Percentiles rank a stretch among this genome's conserved stretches.
Conservation (phyloP, 2,888 invertebrate species). For the Leptinotarsa peninsularis region DNA sequence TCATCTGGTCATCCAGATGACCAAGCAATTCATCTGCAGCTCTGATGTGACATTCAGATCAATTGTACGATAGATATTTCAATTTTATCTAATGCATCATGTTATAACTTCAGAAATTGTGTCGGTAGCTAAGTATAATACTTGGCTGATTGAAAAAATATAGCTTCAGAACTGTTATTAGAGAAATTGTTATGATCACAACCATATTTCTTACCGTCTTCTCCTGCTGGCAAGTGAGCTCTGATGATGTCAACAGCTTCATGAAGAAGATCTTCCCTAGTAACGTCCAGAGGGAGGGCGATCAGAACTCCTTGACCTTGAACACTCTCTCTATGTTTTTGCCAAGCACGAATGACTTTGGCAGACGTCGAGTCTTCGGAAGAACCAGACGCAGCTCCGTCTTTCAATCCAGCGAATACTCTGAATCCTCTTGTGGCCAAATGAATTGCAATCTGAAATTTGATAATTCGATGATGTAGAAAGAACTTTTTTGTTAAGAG, state of each 20-base stretch:
- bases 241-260: conserved; percentile 84
- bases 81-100: too few species aligned
- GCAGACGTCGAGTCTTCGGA: conserved; percentile 73
- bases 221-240: conserved; percentile 84
- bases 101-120: too few species aligned
- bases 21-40: too few species aligned
- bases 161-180: too few species aligned
- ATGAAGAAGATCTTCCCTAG: conserved; percentile 82
- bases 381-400: conserved; percentile 68
- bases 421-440: conserved; percentile 79
- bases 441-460: conserved; percentile 74
- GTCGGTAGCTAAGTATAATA: too few species aligned
- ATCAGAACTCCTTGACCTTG: conserved; percentile 68
- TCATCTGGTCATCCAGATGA: too few species aligned
- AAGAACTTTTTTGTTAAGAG: too few species aligned
- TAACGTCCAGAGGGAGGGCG: conserved; percentile 82
- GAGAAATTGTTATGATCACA: background rate
- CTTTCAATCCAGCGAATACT: conserved; percentile 80
- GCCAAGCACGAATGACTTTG: conserved; percentile 68
- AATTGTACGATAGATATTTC: too few species aligned
- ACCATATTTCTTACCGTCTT: conserved; percentile 74
- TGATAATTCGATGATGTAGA: background rate
- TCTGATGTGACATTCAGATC: too few species aligned
- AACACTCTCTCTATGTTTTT: conserved; percentile 64
- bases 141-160: too few species aligned